phyloP scores from a whole-genome alignment of 2,888 invertebrate species.

The Pyrochroa serraticornis region DNA sequence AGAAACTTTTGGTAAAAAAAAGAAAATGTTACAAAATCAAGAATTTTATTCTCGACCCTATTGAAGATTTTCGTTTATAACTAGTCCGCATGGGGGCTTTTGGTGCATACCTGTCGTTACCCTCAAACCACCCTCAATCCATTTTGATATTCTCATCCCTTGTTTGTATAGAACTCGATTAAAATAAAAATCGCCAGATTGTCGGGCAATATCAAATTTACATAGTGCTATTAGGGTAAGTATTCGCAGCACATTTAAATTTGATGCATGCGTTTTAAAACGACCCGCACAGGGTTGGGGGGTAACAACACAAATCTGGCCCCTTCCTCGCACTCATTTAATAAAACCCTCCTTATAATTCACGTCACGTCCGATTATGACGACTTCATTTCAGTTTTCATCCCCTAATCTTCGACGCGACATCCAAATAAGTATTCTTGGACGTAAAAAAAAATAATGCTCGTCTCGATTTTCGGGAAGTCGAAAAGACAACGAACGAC shows the following conservation, averaged over 20 bases:
- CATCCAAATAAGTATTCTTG: too few species aligned
- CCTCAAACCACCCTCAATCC: too few species aligned
- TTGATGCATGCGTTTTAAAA: constrained; percentile 50
- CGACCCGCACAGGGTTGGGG: constrained; percentile 48
- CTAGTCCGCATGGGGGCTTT: too few species aligned
- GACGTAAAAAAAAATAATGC: too few species aligned
- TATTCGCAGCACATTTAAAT: constrained; percentile 41
- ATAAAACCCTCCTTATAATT: constrained; percentile 51
- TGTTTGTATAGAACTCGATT: constrained; percentile 1
- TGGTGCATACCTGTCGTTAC: too few species aligned
- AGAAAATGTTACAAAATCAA: too few species aligned
- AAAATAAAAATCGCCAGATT: too few species aligned
- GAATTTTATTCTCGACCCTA: too few species aligned
- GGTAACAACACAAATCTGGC: constrained; percentile 38
- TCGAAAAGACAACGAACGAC: constrained; percentile 13
- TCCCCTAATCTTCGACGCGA: constrained; percentile 18
- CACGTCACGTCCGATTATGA: constrained; percentile 52
- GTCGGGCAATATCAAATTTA: constrained; percentile 4
- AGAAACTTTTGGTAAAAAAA: too few species aligned
- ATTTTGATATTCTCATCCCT: constrained; percentile 7
- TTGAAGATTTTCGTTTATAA: too few species aligned
- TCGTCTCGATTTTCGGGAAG: constrained; percentile 13
- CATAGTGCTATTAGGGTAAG: constrained; percentile 28
- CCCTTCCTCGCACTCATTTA: constrained; percentile 44
- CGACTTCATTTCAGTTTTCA: constrained; percentile 39